Evolutionary conservation across 2,888 invertebrate species (phyloP), one percentile per base, ranked within the genome.

Genomic region (Cremastobaeus sp.): DNA sequence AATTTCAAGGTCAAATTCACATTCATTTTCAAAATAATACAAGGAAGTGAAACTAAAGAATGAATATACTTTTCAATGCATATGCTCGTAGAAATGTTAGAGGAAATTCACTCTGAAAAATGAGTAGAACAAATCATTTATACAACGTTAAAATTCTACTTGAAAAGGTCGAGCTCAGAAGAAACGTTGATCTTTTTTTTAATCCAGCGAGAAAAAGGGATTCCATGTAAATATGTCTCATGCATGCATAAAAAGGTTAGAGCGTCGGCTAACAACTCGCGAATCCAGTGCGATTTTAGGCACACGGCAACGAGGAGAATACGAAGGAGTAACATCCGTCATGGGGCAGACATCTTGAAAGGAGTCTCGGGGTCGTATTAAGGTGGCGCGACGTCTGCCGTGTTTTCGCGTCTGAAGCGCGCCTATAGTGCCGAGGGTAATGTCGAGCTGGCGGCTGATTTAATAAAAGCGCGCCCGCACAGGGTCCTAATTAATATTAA

Each of bases 401-500:
- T 35, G 39, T 35, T 62, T 55, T 60, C 48, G 30, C 41, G 48
- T 45, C 18, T 35, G 15, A 32, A 4, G 37, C 28, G 47, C 25
- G 21, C 43, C 57, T 59, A 28, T 11, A 47, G 5, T 50, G 35
- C 25, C 25, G 34, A 37, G 11, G 45, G 11, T 20, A 73, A 52
- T 48, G 69, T 68, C 73, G 55, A 66, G 64, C 62, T 34, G 59
- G 50, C 60, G 20, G 76, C 76, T 81, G 79, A 82, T 82, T 82
- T 81, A 80, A 82, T 82, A 82, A 82, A 76, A 74, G 66, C 60
- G 12, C 70, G 47, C 55, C 57, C 25, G 34, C 72, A 59, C 64
- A 32, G 64, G 41, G 50, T 52, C 50, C 76, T 79, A 82, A 82
- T 80, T 81, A 81, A 82, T 82, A 81, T 80, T 80, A 81, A 81